phyloP scores from a whole-genome alignment of 1,140 invertebrate genomes.

The Penaeus japonicus region DNA sequence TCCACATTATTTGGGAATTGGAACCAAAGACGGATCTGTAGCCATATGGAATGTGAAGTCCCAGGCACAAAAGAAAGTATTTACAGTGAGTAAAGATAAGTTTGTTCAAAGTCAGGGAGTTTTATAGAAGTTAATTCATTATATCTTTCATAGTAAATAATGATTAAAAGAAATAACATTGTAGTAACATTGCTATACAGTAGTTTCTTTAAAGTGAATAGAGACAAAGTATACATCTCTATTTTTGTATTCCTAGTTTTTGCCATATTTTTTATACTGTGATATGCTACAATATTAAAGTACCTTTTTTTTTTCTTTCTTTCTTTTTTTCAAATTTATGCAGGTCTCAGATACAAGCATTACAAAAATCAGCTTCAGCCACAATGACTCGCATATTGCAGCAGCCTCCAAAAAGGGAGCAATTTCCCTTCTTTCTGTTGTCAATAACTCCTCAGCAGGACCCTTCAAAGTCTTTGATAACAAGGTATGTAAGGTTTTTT shows the following conservation, averaged over 20 bases:
- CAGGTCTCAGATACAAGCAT: constrained; percentile 15
- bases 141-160: too few relatives aligned
- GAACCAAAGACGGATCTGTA: constrained; percentile 10
- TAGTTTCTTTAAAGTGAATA: too few relatives aligned
- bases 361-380: constrained; percentile 19
- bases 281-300: too few relatives aligned
- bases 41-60: constrained; percentile 43
- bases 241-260: background rate
- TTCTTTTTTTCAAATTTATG: background rate
- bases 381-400: constrained; percentile 39
- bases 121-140: background rate
- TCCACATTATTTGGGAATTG: constrained; percentile 33
- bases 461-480: constrained; percentile 37
- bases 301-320: too few relatives aligned
- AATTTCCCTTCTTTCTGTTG: constrained; percentile 21
- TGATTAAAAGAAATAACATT: too few relatives aligned
- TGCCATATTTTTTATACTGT: too few relatives aligned
- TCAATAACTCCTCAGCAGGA: constrained; percentile 30
- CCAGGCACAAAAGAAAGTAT: constrained; percentile 37
- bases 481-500: constrained; percentile 7
- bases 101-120: too few relatives aligned
- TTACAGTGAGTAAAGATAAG: constrained; percentile 17
- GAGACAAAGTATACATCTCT: too few relatives aligned
- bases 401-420: constrained; percentile 30
- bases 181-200: too few relatives aligned